Conservation (phyloP, 2,888 invertebrate species). For the Ochropleura leucogaster region DNA sequence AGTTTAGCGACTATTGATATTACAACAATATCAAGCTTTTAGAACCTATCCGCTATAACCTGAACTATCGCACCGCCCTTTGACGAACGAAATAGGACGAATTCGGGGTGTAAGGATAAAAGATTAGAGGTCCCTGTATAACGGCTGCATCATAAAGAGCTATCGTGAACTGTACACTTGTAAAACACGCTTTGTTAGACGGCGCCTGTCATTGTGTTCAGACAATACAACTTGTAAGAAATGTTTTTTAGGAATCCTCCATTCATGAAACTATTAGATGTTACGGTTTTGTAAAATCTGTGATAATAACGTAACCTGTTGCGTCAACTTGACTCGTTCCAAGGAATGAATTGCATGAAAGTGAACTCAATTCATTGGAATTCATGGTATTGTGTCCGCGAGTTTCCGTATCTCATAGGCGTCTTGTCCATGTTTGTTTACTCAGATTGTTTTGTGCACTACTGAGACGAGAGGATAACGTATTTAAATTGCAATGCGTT, state of each 20-base stretch:
- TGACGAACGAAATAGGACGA: slow-evolving; percentile 64
- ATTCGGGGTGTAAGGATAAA: slow-evolving; percentile 71
- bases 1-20: slow-evolving; percentile 88
- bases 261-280: slow-evolving; percentile 88
- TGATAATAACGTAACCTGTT: slow-evolving; percentile 87
- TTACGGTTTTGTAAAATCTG: slow-evolving; percentile 83
- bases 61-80: slow-evolving; percentile 74
- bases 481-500: no score
- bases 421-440: slow-evolving; percentile 31
- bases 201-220: slow-evolving; percentile 88
- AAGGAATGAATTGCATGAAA: slow-evolving; percentile 75
- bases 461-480: neutral
- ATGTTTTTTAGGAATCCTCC: slow-evolving; percentile 89
- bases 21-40: slow-evolving; percentile 88
- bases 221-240: slow-evolving; percentile 90
- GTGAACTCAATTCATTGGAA: slow-evolving; percentile 73
- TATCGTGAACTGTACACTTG: slow-evolving; percentile 90
- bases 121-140: slow-evolving; percentile 81
- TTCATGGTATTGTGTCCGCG: slow-evolving; percentile 51
- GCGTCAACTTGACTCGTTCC: slow-evolving; percentile 62
- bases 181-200: slow-evolving; percentile 87
- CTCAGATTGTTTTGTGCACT: slow-evolving; percentile 2
- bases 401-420: slow-evolving; percentile 40
- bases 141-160: slow-evolving; percentile 87
- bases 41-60: slow-evolving; percentile 83